Base-by-base conservation (phyloP, 30 jellyfish, hydroid and myxozoan genomes). In the Turritopsis dohrnii region DNA sequence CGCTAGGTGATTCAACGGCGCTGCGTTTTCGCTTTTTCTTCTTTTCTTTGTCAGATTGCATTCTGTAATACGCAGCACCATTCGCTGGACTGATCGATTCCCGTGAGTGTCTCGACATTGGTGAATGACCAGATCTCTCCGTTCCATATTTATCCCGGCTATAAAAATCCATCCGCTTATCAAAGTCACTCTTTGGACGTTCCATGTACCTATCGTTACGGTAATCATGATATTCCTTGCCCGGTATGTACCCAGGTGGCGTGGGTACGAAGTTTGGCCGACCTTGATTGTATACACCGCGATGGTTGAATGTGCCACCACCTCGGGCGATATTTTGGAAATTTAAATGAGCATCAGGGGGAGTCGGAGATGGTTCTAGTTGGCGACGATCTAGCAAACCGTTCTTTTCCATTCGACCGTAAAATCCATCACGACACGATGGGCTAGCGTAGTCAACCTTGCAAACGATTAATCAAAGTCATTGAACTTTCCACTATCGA, bases 361-460 rank as follows among this genome's bases (percentile, higher is more conserved):
- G 96, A 53, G 99, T 96, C 1, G 99, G 99, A 4, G 99, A 94
- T 13, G 96, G 96, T 71, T 94, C 99, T 27, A 94, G 89, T 29
- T 85, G 86, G 23, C 99, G 91, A 17, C 94, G 79, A 85, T 94
- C 96, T 29, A 94, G 81, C 71, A 86, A 91, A 20, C 99, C 99
- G 52, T 90, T 74, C 28, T 89, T 84, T 65, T 94, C 99, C 99
- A 94, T 88, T 13, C 99, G 88, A 65, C 79, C 89, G 75, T 94
- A 94, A 86, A 88, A 94, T 0, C 96, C 96, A 1, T 94, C 99
- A 69, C 93, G 95, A 72, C 99, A 88, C 52, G 97, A 87, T 16
- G 96, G 96, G 83, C 99, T 94, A 23, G 99, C 99, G 73, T 83
- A 94, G 74, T 94, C 99, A 27, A 94, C 95, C 99, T 94, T n/a